Base-by-base conservation (phyloP, 2,797 vertebrate genomes). In the Sebastes itinus region DNA sequence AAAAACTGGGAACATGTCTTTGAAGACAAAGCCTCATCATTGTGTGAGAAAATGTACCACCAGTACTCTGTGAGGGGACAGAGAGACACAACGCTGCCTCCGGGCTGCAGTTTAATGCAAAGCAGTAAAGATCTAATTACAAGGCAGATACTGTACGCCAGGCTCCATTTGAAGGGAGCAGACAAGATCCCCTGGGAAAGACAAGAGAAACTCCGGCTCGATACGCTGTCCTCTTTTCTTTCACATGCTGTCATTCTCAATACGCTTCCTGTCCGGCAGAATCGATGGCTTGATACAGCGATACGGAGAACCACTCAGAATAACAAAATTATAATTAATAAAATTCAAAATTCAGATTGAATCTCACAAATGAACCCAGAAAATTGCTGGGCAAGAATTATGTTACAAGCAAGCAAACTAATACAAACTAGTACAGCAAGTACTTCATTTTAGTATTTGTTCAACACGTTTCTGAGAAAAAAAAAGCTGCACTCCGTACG, bases 41-140 rank as follows among this genome's bases (percentile, higher is more conserved):
- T 73, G 42, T 60, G 65, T 56, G 87, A 68, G 54, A 38, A 83
- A 83, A 72, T 69, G 52, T 66, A 70, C 12, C 63, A 62, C 27
- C 28, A 62, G 46, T 28, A 27, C 12, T 77, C 55, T 27, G 33
- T 3, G 73, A 75, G 72, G 67, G 77, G 74, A 72, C 75, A 83
- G 64, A 77, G 49, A 66, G 68, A 38, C 35, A 79, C 78, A 78
- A 67, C 14, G 25, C 79, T 35, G 74, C 70, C 82, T 75, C 84
- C 38, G 75, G 72, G 75, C 81, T 32, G 38, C 62, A 32, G 77
- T 83, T 87, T 75, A 68, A 89, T 89, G 77, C 77, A 89, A 80
- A 86, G 84, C 77, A 84, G 72, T 35, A 14, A 81, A 80, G 86
- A 81, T 91, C 81, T 85, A 87, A 92, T 92, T 91, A 88, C 86